Percentiles rank a stretch among this genome's conserved stretches.
phyloP scores from a whole-genome alignment of 2,113 vertebrate genomes.

The Poicephalus gulielmi region DNA sequence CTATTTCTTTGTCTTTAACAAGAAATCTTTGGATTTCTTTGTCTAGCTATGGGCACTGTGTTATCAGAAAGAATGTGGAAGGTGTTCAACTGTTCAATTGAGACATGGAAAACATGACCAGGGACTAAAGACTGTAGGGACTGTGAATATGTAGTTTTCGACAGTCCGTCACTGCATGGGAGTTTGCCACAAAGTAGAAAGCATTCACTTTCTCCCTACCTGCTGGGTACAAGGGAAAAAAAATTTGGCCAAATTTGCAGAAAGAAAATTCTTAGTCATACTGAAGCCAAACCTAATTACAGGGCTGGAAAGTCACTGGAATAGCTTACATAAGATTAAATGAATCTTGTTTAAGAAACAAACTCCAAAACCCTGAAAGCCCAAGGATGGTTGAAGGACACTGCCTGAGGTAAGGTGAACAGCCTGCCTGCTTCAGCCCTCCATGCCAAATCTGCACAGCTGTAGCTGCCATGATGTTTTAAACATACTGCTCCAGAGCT shows the following conservation, averaged over 20 bases:
- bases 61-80: not conserved
- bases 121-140: not conserved
- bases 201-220: not conserved
- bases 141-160: not conserved
- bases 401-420: not conserved
- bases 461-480: not conserved
- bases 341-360: not conserved
- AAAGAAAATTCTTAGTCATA: not conserved
- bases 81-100: rapidly evolving
- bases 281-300: not conserved
- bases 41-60: rapidly evolving
- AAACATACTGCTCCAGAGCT: not conserved
- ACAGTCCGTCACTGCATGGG: not conserved
- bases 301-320: not conserved
- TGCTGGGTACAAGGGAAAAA: not conserved
- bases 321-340: not conserved
- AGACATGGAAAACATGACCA: not conserved
- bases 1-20: not conserved
- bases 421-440: not conserved
- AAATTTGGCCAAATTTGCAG: not conserved
- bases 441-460: not conserved
- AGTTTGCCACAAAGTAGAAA: not conserved
- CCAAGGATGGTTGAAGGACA: not conserved
- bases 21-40: not conserved
- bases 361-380: not conserved